Evolutionary conservation across 2,797 vertebrate genomes (phyloP).

Genomic region (Propithecus perrieri): DNA sequence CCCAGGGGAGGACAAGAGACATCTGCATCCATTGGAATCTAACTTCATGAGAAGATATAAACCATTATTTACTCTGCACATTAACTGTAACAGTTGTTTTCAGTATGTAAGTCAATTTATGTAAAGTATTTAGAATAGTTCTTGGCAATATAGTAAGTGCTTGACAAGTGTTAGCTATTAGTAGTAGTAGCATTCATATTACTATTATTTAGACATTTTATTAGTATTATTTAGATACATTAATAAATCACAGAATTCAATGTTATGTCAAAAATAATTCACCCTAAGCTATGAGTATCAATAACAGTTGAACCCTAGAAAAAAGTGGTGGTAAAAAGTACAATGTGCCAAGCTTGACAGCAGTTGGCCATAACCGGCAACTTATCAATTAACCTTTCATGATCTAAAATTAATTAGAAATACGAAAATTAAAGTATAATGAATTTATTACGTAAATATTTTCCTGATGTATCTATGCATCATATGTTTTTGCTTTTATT

Average conservation of each 20-base stretch:
- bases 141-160: not conserved
- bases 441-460: conserved; percentile 41
- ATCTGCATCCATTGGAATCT: not conserved
- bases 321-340: not conserved
- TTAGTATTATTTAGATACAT: conserved; percentile 21
- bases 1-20: not conserved
- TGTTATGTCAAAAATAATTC: conserved; percentile 30
- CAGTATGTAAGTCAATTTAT: not conserved
- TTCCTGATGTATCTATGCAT: not conserved
- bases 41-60: not conserved
- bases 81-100: not conserved
- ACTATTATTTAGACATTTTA: conserved; percentile 11
- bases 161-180: conserved; percentile 16
- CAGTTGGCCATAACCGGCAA: not conserved
- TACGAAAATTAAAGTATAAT: conserved; percentile 23
- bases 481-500: not conserved
- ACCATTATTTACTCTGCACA: not conserved
- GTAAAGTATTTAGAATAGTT: not conserved
- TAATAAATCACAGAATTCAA: conserved; percentile 28
- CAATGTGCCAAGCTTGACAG: not conserved
- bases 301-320: not conserved
- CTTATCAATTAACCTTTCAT: not conserved
- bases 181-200: not conserved
- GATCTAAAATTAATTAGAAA: conserved; percentile 32
- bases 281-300: not conserved